Evolutionary conservation across 2,113 vertebrate species (phyloP), one percentile per base, ranked within the genome.

Genomic region (Xiphophorus maculatus): DNA sequence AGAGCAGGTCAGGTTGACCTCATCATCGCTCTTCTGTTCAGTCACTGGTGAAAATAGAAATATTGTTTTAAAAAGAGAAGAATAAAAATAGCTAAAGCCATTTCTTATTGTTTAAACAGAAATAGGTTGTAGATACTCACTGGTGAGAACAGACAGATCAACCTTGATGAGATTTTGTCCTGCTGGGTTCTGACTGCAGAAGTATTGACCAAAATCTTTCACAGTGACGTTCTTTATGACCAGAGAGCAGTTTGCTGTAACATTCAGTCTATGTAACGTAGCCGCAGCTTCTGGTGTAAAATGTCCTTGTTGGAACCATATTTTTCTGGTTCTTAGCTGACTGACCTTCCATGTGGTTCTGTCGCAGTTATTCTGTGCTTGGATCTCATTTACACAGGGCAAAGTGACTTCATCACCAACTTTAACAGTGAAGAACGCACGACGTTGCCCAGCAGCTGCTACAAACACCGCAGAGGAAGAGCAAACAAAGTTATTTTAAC

Each of bases 1-100:
- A 22, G 44, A 58, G 63, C 32, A 74, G 63, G 3, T 35, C n/a
- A 74, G 51, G 63, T 17, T 22, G 32, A 65, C n/a, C 33, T 74
- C 8, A 4, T 66, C 63, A 48, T 22, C 4, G n/a, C 48, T 28
- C 29, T 28, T 44, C 33, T 2, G 1, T 29, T 73, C 22, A 73
- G 40, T 63, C 25, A 3, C 71, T 73, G 62, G 48, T 42, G 22
- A 63, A 42, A 35, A 72, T 42, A 27, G 37, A 63, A 60, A 25
- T 60, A 40, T 29, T 1, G n/a, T 30, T 19, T 44, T 40, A 63
- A 15, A 73, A n/a, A 30, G 25, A 62, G 44, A 7, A 32, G 13
- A 25, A 42, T 15, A 42, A 42, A 42, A 14, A 15, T 4, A 15
- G 40, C 40, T 42, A 42, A 15, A 12, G 0, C 10, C 11, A 40